These are phyloP conservation scores for Gallinago stenura DNA, from an alignment of 2,797 vertebrate species.

Conservation along the genomic window DNA sequence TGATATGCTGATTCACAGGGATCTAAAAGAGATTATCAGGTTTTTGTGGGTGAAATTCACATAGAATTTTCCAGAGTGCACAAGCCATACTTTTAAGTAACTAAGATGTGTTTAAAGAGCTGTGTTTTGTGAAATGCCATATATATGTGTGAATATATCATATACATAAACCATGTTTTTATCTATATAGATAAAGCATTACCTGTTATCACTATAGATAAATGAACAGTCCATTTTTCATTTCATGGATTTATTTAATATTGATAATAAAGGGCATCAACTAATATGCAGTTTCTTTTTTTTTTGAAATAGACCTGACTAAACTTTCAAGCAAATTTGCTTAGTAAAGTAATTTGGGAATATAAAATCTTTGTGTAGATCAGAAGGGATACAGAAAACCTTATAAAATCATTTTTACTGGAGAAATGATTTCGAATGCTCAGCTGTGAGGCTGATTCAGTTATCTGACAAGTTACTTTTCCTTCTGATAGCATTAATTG, in stretches of 20 bases:
- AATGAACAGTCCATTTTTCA: not conserved
- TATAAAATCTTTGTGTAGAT: not conserved
- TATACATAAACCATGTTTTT: not conserved
- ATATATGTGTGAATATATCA: not conserved
- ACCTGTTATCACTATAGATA: no score
- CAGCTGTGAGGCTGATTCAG: not conserved
- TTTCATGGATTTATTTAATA: not conserved
- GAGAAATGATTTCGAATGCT: not conserved
- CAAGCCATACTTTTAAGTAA: not conserved
- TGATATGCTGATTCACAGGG: not conserved
- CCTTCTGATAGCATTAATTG: constrained; percentile 7
- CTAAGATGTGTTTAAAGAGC: not conserved
- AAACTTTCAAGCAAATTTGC: not conserved
- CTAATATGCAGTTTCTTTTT: not conserved
- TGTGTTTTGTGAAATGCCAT: not conserved
- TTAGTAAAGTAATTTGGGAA: not conserved
- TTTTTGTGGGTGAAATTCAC: not conserved
- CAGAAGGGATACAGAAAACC: not conserved
- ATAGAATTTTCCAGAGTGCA: not conserved
- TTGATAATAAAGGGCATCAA: not conserved
- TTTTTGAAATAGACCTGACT: not conserved
- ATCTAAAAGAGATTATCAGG: not conserved
- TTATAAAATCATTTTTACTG: not conserved
- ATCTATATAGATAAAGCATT: not conserved
- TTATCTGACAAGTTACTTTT: constrained; percentile 15